Evolutionary conservation across 1,140 invertebrate genomes (phyloP).

Genomic region (Penaeus indicus): DNA sequence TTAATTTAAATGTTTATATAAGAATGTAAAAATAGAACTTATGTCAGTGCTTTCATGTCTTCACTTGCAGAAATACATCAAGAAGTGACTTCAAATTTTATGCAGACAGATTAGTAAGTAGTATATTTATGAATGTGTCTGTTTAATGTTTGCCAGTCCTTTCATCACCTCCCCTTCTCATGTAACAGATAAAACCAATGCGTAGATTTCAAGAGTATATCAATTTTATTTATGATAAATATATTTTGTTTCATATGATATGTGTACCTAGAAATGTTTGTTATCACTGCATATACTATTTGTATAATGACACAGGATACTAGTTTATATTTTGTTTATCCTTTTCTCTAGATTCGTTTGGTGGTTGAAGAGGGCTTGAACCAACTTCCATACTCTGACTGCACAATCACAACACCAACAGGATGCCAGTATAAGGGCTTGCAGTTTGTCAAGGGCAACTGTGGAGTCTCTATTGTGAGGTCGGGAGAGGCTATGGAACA

Average conservation of each 20-base stretch:
- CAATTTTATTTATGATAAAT: background rate
- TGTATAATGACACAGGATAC: background rate
- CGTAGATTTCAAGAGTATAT: too few species aligned
- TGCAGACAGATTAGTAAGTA: slow-evolving; percentile 81
- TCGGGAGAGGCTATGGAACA: slow-evolving; percentile 98
- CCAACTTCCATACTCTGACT: slow-evolving; percentile 92
- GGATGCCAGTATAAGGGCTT: slow-evolving; percentile 91
- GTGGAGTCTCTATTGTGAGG: slow-evolving; percentile 97
- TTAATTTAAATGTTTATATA: background rate
- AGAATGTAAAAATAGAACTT: background rate
- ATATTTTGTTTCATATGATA: background rate
- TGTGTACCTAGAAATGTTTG: background rate
- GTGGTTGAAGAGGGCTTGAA: slow-evolving; percentile 99
- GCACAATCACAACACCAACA: slow-evolving; percentile 92
- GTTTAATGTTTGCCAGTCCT: background rate
- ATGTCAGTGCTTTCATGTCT: background rate
- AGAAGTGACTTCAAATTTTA: slow-evolving; percentile 99
- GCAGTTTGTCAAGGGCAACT: slow-evolving; percentile 86
- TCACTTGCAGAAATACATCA: slow-evolving; percentile 77
- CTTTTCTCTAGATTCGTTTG: slow-evolving; percentile 80
- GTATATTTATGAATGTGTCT: background rate
- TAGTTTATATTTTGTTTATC: slow-evolving; percentile 41
- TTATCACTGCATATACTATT: background rate
- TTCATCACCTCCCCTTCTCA: background rate
- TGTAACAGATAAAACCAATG: background rate